Base-by-base conservation (phyloP, 1,140 invertebrate genomes). In the Brachionus rotundiformis region DNA sequence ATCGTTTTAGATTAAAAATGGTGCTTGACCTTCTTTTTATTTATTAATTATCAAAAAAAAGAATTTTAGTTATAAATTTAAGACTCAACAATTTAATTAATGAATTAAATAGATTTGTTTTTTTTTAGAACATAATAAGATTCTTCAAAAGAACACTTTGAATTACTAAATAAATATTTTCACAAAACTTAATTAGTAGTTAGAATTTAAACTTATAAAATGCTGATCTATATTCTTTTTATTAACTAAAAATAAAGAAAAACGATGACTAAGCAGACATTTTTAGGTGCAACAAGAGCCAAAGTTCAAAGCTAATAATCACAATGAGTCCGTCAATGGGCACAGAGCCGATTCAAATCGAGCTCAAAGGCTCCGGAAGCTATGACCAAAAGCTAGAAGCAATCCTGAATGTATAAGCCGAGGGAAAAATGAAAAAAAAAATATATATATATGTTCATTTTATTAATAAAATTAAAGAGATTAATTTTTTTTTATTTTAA, bases 301-400 rank as follows among this genome's bases (percentile, higher is more conserved):
- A 71, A 19, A 19, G 33, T 71, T 71, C 65, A 39, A 33, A 36
- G 39, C 7, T 71, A 13, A 23, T 36, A n/a, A 36, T 71, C 31
- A 16, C n/a, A 19, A 16, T 71, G 1, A 71, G 16, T 36, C 65
- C 65, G 1, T 71, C 5, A 6, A 39, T 71, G 1, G 65, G 65
- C 13, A 71, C 33, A 8, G 65, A 36, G 31, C 33, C 65, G 16
- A 71, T 71, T 8, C 16, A 10, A 31, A 71, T 77, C 27, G 75
- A 77, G 41, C 31, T 77, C 39, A 31, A 77, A 49, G 75, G 39
- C 1, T 10, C 27, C 7, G 75, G 39, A 77, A 49, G 44, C 16
- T 49, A 25, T 47, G 44, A 77, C 23, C 75, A 77, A 77, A 77
- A 47, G 11, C 13, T n/a, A n/a, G 75, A 77, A 33, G 36, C 75